Evolutionary conservation across 2,797 vertebrate species (phyloP).

Genomic region (Thamnophis elegans): DNA sequence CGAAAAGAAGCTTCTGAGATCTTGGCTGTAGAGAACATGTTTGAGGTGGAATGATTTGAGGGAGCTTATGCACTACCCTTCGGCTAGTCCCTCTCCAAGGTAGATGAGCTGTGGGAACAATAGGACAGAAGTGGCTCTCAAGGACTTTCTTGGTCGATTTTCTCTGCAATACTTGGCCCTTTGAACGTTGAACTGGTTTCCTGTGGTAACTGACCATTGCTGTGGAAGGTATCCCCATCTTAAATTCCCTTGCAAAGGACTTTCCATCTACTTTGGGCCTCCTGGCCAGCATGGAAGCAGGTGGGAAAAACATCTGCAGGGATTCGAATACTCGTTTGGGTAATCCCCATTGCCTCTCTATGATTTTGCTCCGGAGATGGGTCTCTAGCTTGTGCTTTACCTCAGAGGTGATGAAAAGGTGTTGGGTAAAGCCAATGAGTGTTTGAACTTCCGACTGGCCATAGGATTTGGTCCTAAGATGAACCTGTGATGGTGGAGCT

Average conservation of each 20-base stretch:
- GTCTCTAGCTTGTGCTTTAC: not conserved
- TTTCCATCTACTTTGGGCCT: not conserved
- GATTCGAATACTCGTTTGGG: constrained; percentile 6
- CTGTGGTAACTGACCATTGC: not conserved
- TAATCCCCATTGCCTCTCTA: constrained; percentile 4
- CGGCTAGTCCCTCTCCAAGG: not conserved
- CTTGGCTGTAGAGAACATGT: not conserved
- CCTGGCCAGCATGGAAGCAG: not conserved
- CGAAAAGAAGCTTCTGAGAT: not conserved
- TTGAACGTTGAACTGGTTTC: not conserved
- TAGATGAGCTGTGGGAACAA: not conserved
- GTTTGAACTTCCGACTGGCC: not conserved
- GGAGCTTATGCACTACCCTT: not conserved
- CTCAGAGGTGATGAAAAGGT: not conserved
- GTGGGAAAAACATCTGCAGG: not conserved
- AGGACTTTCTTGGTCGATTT: not conserved
- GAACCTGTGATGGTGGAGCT: not conserved
- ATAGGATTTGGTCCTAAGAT: not conserved
- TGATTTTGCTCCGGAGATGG: not conserved
- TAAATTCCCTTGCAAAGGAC: not conserved
- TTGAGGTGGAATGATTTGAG: not conserved
- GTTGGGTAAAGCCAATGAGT: not conserved
- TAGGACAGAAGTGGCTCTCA: not conserved
- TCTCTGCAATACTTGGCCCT: not conserved
- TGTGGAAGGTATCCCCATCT: not conserved